These are phyloP conservation scores for Dascyllus trimaculatus DNA, from an alignment of 2,113 vertebrate genomes.

Conservation along the genomic window DNA sequence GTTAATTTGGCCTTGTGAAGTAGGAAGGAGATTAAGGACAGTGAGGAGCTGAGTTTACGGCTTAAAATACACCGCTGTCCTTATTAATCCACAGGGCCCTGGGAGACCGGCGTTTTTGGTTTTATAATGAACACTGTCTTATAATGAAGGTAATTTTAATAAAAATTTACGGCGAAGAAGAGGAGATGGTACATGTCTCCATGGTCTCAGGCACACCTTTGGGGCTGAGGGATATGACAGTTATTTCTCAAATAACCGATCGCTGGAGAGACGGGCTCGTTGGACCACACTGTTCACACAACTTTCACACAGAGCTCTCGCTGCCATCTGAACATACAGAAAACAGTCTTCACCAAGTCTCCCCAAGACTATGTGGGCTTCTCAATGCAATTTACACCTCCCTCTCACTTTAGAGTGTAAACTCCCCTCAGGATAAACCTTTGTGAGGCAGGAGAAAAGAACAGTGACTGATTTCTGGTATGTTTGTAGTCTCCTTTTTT, in stretches of 20 bases:
- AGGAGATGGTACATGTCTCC: slow-evolving; percentile 71
- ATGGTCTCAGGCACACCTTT: slow-evolving; percentile 75
- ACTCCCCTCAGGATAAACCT: slow-evolving; percentile 65
- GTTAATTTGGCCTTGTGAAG: slow-evolving; percentile 90
- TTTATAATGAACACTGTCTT: slow-evolving; percentile 88
- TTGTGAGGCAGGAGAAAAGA: slow-evolving; percentile 28
- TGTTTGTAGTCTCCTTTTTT: slow-evolving; percentile 15
- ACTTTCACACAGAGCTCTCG: slow-evolving; percentile 47
- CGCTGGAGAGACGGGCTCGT: slow-evolving; percentile 59
- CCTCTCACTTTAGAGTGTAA: slow-evolving; percentile 70
- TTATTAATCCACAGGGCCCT: slow-evolving; percentile 89
- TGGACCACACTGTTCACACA: slow-evolving; percentile 52
- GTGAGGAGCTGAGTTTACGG: slow-evolving; percentile 88
- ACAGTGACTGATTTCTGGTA: slow-evolving; percentile 55
- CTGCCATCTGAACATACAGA: slow-evolving; percentile 46
- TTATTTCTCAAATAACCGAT: slow-evolving; percentile 79
- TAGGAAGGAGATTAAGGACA: slow-evolving; percentile 90
- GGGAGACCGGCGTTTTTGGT: slow-evolving; percentile 85
- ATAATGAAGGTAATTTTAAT: slow-evolving; percentile 90
- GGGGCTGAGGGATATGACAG: slow-evolving; percentile 71
- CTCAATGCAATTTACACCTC: slow-evolving; percentile 80
- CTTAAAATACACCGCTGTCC: slow-evolving; percentile 91
- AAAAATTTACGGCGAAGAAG: slow-evolving; percentile 80
- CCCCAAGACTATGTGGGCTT: slow-evolving; percentile 42
- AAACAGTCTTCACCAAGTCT: slow-evolving; percentile 37